Base-by-base conservation (phyloP, 2,888 invertebrate genomes). In the Metallyticus violacea region DNA sequence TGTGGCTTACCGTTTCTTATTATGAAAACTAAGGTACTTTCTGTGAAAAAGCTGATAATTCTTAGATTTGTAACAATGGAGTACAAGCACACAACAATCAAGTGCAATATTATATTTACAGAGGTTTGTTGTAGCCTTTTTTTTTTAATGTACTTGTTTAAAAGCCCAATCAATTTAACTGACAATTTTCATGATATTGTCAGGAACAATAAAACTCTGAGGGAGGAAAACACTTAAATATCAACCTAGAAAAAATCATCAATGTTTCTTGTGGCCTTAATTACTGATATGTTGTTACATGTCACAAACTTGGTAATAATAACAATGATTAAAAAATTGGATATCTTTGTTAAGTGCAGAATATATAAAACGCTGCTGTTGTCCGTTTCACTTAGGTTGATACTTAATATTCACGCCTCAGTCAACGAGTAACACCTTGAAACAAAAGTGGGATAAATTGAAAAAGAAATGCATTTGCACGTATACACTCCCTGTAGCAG, bases 11-110 rank as follows among this genome's bases (percentile, higher is more conserved):
- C 22, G 40, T 62, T 62, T 62, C 40, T 62, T 62, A 62, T 15
- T 62, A 62, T 62, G 40, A 62, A 62, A 62, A 62, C 40, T 62
- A 62, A 62, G 40, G 40, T 62, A 62, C 40, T 62, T 62, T 27
- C 26, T 79, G 27, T 26, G 28, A 79, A 79, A 81, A n/a, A 22
- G 81, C 26, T 81, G 81, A 81, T 29, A 81, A 81, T 81, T 81
- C 81, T 81, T 81, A 80, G n/a, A 79, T 78, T 84, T 86, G 86
- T 79, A 86, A 86, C 86, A 86, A 84, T 86, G 86, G 86, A 86
- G 84, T 86, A 86, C 79, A 86, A 79, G 83, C 86, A 86, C 86
- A 86, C 84, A 82, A 86, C 86, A 86, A 40, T 84, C 82, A 86
- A 86, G 86, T 86, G 86, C 84, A 81, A 79, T 81, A 86, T 84